Base-by-base conservation (phyloP, 2,888 invertebrate species). In the Oegoconia quadripuncta region DNA sequence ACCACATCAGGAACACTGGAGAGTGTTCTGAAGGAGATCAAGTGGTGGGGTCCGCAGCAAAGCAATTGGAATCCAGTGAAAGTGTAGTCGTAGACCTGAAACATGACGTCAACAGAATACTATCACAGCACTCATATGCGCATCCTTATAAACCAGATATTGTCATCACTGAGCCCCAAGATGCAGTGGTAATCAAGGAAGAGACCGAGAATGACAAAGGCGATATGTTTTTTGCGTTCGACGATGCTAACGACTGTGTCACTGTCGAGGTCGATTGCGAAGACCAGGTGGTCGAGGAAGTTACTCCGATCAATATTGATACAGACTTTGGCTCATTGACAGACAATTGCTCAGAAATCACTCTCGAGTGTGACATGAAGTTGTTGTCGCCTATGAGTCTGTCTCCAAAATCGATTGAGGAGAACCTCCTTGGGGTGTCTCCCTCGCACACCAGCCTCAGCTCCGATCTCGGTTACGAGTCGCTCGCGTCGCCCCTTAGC, bases 31-130 rank as follows among this genome's bases (percentile, higher is more conserved):
- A 83, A 89, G 58, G 88, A 91, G 74, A 88, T 91, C 67, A 92
- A 93, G 61, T 95, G 95, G 95, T 95, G 95, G 95, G 95, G 95
- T 46, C 92, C 92, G 35, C 93, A 94, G 67, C 95, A 95, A 82
- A 93, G 91, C 79, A 92, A 88, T 60, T 95, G 95, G 95, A 95
- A 94, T 74, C 95, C 95, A 55, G 88, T 93, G 66, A 89, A 91
- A 56, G 82, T 89, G 70, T 68, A 73, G 57, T 87, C 82, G n/a
- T 89, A 86, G 77, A 81, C 59, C 63, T 73, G 34, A 78, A 78
- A 48, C 83, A 76, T 40, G 83, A 88, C 51, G 73, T 84, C 16
- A 63, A 83, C 75, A 77, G 79, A 64, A 86, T 88, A 83, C 59
- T 87, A 64, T 62, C 74, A 16, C 88, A 87, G 58, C 88, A 88